Base-by-base conservation (phyloP, 2,888 invertebrate genomes). In the Cheilosia pagana region DNA sequence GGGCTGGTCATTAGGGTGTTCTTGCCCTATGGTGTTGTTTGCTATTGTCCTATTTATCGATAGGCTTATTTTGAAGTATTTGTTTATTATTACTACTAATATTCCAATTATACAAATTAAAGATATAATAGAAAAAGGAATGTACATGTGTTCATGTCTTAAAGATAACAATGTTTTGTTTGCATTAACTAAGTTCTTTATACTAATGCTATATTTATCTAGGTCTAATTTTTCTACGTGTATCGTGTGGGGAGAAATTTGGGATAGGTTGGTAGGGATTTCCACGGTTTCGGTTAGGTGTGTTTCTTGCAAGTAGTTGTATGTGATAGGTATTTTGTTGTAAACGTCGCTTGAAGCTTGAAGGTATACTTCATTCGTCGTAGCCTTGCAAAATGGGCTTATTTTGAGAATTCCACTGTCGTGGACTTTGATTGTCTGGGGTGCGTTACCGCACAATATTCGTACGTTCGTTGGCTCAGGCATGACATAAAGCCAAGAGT, bases 401-500 rank as follows among this genome's bases (percentile, higher is more conserved):
- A 25, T 25, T 12, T 3, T 25, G 3, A 25, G 52, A 16, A 28
- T 53, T 53, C 53, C 16, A 6, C 53, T 14, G 8, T 53, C 53
- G n/a, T n/a, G n/a, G n/a, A n/a, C n/a, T n/a, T n/a, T n/a, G 23
- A 31, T 28, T 31, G 31, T 31, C 7, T 60, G 16, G 12, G 43
- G 8, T 45, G 28, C 39, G 45, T 28, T 45, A 16, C 28, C 23
- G 45, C 23, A 60, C 23, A 60, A 2, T 6, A 60, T 60, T 60
- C 43, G 7, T 3, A 60, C 25, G 16, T 16, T 60, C 8, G 25
- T 60, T 14, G 43, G n/a, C 21, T 60, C 28, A 2, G 25, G 60
- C 28, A 43, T 60, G 8, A 45, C n/a, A 5, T 60, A 43, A 3
- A 25, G 60, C 43, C 60, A 43, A 21, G 43, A 43, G 12, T 25